phyloP scores from a whole-genome alignment of 2,113 vertebrate genomes.

The Microcebus tavaratra region DNA sequence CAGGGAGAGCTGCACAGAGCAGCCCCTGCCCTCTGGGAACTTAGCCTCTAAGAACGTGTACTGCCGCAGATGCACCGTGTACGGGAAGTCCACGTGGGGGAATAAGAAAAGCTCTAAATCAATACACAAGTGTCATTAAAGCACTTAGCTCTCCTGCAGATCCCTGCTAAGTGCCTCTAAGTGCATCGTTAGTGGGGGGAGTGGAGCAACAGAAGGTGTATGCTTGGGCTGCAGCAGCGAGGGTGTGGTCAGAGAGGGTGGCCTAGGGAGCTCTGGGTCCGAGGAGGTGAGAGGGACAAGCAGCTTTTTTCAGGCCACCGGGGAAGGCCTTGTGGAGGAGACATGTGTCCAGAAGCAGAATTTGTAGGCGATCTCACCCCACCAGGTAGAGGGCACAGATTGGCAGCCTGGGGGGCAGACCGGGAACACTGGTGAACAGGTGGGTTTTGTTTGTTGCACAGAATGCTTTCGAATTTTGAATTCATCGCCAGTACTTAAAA shows the following conservation, averaged over 20 bases:
- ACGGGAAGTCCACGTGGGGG: neutral
- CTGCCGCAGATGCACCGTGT: rapidly evolving
- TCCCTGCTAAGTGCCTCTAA: slow-evolving; percentile 60
- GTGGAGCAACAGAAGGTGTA: neutral
- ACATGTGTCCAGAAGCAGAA: neutral
- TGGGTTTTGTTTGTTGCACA: neutral
- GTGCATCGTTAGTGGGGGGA: neutral
- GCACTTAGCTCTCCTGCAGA: slow-evolving; percentile 30
- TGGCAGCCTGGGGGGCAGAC: rapidly evolving
- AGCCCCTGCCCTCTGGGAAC: neutral
- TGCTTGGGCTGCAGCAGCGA: rapidly evolving
- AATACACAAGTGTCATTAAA: neutral
- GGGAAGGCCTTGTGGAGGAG: neutral
- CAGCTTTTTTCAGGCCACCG: neutral
- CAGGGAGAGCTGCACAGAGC: rapidly evolving
- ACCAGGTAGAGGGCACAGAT: rapidly evolving
- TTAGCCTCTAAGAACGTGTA: neutral
- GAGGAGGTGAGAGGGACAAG: neutral
- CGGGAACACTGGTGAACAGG: no score
- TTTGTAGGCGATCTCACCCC: no score
- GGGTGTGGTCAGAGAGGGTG: neutral
- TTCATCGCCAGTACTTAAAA: neutral
- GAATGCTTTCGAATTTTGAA: neutral
- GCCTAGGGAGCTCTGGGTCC: neutral
- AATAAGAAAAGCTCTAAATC: neutral